phyloP scores from a whole-genome alignment of 2,797 vertebrate species.

The Cichlasoma orientale region DNA sequence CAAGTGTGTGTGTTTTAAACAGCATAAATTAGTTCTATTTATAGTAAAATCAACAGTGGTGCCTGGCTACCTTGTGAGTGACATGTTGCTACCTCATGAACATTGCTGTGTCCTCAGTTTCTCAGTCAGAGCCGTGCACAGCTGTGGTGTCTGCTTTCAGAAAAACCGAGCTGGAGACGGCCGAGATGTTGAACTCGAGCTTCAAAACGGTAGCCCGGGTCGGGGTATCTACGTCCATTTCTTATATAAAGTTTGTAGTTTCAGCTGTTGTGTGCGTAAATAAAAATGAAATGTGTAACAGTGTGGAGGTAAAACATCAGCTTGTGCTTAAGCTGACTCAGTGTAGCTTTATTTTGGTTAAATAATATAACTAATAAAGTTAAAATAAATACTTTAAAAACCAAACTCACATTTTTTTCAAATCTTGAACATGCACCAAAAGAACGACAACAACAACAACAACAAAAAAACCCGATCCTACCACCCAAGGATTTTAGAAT shows the following conservation, averaged over 20 bases:
- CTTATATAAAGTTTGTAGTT: too few relatives aligned
- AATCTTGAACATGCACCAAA: constrained; percentile 13
- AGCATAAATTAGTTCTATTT: neutral
- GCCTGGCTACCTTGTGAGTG: neutral
- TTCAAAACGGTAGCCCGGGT: too few relatives aligned
- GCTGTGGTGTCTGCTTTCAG: too few relatives aligned
- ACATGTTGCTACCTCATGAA: neutral
- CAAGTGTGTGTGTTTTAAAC: neutral
- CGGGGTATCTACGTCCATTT: too few relatives aligned
- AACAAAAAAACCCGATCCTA: neutral
- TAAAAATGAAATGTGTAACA: too few relatives aligned
- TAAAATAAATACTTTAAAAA: neutral
- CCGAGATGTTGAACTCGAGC: too few relatives aligned
- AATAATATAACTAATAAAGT: neutral
- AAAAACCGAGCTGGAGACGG: too few relatives aligned
- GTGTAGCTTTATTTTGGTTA: neutral
- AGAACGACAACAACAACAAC: neutral
- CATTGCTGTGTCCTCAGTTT: too few relatives aligned
- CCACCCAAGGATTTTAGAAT: constrained; percentile 37
- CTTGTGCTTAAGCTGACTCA: neutral
- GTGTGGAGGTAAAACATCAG: too few relatives aligned
- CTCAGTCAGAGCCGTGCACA: too few relatives aligned
- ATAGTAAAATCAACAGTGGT: neutral
- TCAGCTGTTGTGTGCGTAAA: too few relatives aligned
- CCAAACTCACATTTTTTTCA: neutral